A percentile compares a stretch with the other conserved stretches of the same genome.
Evolutionary conservation across 2,888 invertebrate species (phyloP).

Genomic region (Galerucella calmariensis): DNA sequence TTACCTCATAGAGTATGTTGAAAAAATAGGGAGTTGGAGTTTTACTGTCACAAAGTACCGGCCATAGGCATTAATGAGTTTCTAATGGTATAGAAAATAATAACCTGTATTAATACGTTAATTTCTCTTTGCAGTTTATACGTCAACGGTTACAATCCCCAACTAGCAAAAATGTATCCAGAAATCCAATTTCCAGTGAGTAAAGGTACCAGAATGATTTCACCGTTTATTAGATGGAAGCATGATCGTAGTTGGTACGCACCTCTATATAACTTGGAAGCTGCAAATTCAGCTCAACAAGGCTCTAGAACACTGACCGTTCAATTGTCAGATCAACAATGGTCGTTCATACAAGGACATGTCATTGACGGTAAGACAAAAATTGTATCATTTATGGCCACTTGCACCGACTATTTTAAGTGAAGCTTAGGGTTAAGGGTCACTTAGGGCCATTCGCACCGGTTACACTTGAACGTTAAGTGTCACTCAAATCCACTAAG

Average conservation of each 20-base stretch:
- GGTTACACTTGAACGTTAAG: too few species aligned
- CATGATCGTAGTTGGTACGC: slow-evolving; percentile 83
- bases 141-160: slow-evolving; percentile 79
- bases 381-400: neutral
- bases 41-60: too few species aligned
- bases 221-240: slow-evolving; percentile 89
- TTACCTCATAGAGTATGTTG: too few species aligned
- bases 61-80: too few species aligned
- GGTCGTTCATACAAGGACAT: slow-evolving; percentile 82
- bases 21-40: too few species aligned
- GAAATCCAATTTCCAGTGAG: slow-evolving; percentile 84
- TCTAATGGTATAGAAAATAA: too few species aligned
- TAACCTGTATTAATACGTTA: too few species aligned
- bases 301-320: slow-evolving; percentile 32
- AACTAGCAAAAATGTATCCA: slow-evolving; percentile 82
- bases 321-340: slow-evolving; percentile 66
- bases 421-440: too few species aligned
- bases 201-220: slow-evolving; percentile 65
- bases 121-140: slow-evolving; percentile 71
- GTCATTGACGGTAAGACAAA: slow-evolving; percentile 73
- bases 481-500: too few species aligned
- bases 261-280: slow-evolving; percentile 52
- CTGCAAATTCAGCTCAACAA: slow-evolving; percentile 22
- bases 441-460: too few species aligned
- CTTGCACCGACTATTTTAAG: too few species aligned